phyloP scores from a whole-genome alignment of 1,140 invertebrate species.

The Lepidotrigona ventralis region DNA sequence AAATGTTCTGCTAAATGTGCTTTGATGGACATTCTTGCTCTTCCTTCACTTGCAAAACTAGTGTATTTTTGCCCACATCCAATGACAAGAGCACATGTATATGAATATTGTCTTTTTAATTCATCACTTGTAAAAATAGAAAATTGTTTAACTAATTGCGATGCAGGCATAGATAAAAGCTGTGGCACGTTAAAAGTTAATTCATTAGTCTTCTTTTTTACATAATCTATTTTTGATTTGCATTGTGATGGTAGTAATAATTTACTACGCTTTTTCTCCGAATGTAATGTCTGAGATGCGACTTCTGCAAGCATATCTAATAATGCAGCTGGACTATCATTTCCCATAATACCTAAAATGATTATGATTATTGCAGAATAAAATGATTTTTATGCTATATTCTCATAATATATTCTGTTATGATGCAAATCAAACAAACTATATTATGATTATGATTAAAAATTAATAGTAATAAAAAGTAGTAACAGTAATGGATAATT shows the following conservation, averaged over 20 bases:
- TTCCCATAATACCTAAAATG: conserved; percentile 70
- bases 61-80: conserved; percentile 80
- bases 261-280: conserved; percentile 74
- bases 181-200: conserved; percentile 77
- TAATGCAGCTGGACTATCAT: conserved; percentile 75
- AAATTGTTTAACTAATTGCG: conserved; percentile 82
- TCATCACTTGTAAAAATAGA: conserved; percentile 82
- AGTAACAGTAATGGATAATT: background rate
- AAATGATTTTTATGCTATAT: background rate
- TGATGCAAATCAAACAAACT: background rate
- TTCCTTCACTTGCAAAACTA: conserved; percentile 83
- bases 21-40: conserved; percentile 81
- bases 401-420: background rate
- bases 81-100: conserved; percentile 79
- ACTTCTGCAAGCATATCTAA: conserved; percentile 81
- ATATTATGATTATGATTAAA: background rate
- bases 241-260: conserved; percentile 58
- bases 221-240: conserved; percentile 57
- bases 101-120: conserved; percentile 82
- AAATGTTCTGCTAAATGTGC: conserved; percentile 80
- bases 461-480: background rate
- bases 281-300: conserved; percentile 79
- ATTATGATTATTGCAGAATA: conserved; percentile 23
- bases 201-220: conserved; percentile 70
- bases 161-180: conserved; percentile 79